Conservation (phyloP, 2,888 invertebrate genomes). For the Calameuta filiformis region DNA sequence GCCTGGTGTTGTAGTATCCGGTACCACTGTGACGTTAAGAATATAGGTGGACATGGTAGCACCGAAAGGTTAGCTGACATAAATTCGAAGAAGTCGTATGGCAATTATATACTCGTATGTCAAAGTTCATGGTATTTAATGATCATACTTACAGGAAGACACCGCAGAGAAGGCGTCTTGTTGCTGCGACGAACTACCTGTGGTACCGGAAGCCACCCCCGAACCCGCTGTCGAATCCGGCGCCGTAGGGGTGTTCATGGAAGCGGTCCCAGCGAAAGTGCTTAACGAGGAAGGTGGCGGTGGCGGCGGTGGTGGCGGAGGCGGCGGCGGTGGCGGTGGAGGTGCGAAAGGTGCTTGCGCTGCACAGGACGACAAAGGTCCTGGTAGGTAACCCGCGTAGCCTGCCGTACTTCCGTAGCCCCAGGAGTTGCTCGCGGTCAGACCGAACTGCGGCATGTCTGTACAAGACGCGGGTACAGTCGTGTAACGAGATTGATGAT, state of each 20-base stretch:
- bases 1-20: constrained; percentile 75
- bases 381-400: constrained; percentile 85
- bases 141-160: constrained; percentile 53
- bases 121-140: neutral
- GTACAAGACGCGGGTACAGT: constrained; percentile 1
- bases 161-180: constrained; percentile 62
- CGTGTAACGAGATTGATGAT: neutral
- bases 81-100: neutral
- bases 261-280: constrained; percentile 56
- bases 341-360: constrained; percentile 69
- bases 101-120: neutral
- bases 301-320: constrained; percentile 45
- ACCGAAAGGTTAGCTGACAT: neutral
- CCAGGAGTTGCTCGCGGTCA: constrained; percentile 89
- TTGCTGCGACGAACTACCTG: constrained; percentile 49
- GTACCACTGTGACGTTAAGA: constrained; percentile 71
- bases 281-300: constrained; percentile 51
- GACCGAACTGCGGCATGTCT: constrained; percentile 87
- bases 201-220: constrained; percentile 45
- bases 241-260: constrained; percentile 57
- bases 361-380: constrained; percentile 79
- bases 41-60: neutral
- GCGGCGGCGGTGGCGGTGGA: constrained; percentile 57
- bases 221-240: constrained; percentile 62
- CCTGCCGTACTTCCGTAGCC: constrained; percentile 88